Base-by-base conservation (phyloP, 2,113 vertebrate genomes). In the Dissostichus mawsoni region DNA sequence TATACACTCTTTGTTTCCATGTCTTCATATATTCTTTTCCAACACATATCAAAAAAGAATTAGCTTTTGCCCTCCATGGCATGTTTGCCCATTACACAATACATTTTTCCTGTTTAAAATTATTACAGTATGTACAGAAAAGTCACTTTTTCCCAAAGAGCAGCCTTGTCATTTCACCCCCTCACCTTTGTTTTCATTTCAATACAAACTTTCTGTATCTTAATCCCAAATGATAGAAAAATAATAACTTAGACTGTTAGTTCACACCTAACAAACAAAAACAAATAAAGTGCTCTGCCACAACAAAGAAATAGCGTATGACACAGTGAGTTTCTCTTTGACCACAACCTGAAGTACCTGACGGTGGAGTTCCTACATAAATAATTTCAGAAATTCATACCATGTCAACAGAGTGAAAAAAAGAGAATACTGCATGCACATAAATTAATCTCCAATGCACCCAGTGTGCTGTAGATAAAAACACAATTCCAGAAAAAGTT, bases 261-360 rank as follows among this genome's bases (percentile, higher is more conserved):
- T 17, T 20, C 63, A 76, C 51, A 61, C 29, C 29, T 41, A 9
- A 81, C 33, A 56, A 72, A 68, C 3, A 23, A 82, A 72, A 69
- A 66, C 67, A 20, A 55, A 79, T 89, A 91, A 92, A 91, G 87
- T 87, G 87, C 87, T 71, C 29, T 70, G 66, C 41, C 20, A 29
- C 50, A 73, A 41, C 71, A 57, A 5, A 5, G 13, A 62, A 23
- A 11, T 6, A 41, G 59, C 12, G 63, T 50, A 63, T 68, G 11
- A 76, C 18, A 69, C 47, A 13, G 47, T 3, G 3, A 53, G 14
- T 20, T n/a, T 44, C 47, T 29, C 50, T 41, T 20, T 29, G 5
- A 53, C 14, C 56, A 75, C 12, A 62, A 74, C 7, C 2, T 62
- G 33, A n/a, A 57, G 12, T 56, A 48, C 2, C 20, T 25, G 25